Evolutionary conservation across 2,113 vertebrate genomes (phyloP), one percentile per base, ranked within the genome.

Genomic region (Philantomba maxwellii): DNA sequence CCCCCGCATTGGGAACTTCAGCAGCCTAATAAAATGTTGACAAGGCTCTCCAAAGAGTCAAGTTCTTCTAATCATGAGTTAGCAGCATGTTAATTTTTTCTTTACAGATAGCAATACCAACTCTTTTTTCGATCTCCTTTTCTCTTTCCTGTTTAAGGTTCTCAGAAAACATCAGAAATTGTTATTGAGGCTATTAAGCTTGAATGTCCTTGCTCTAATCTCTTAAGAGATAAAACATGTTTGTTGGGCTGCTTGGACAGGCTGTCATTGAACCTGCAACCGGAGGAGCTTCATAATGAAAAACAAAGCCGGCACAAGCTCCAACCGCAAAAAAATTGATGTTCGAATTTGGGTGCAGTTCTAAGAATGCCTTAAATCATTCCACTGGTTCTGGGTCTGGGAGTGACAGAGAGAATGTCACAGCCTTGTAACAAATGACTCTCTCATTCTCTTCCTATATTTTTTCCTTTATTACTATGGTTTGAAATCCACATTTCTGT

Each of bases 321-420:
- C 51, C 26, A 30, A 16, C 39, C 21, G 43, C 51, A 51, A 70
- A 53, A 70, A 70, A 73, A 13, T 1, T 2, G 57, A 55, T 49
- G 92, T 49, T 90, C 25, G 64, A 16, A 30, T 91, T 78, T 49
- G 25, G 77, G 7, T 62, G 81, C 39, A 73, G 86, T 49, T 83
- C 89, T 78, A 66, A 94, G 91, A 86, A 70, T 7, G 66, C 9
- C 57, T 39, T 77, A 64, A 75, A 83, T 82, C 53, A 90, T 17
- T 57, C 81, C 49, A 19, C 55, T 57, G 15, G 58, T 36, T 93
- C 47, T 66, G 36, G 43, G 81, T 70, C 47, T 78, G 23, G 64
- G 81, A 92, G 55, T 21, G 82, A 81, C 78, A 51, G 47, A 82
- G 73, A 83, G 19, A 88, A 70, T 43, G 49, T 83, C 95, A 58